A percentile compares a stretch with the other conserved stretches of the same genome.
phyloP scores from a whole-genome alignment of 2,888 invertebrate genomes.

The Drosophila glabriapex region DNA sequence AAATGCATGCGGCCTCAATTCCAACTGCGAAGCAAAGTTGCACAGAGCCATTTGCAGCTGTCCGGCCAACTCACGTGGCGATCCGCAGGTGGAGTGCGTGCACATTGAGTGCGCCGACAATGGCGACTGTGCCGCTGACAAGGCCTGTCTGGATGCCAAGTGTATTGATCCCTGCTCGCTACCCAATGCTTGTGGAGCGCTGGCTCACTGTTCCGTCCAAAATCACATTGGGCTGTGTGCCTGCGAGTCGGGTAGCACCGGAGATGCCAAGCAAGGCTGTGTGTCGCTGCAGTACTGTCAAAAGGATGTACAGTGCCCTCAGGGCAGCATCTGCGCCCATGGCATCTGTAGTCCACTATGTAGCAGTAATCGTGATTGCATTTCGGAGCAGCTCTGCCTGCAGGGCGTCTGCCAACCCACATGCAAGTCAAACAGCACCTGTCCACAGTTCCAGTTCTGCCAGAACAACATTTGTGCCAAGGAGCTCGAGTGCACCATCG shows the following conservation, averaged over 20 bases:
- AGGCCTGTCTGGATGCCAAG: conserved; percentile 92
- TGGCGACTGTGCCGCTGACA: conserved; percentile 89
- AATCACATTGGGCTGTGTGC: conserved; percentile 93
- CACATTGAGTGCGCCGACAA: conserved; percentile 92
- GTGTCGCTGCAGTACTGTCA: conserved; percentile 93
- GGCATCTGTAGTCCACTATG: conserved; percentile 93
- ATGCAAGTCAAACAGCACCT: conserved; percentile 92
- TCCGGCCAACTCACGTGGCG: conserved; percentile 90
- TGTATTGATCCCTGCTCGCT: conserved; percentile 93
- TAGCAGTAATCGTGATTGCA: conserved; percentile 92
- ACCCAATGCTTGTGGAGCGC: conserved; percentile 93
- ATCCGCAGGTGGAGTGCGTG: conserved; percentile 90
- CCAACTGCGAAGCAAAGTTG: conserved; percentile 89
- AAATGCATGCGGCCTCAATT: conserved; percentile 90
- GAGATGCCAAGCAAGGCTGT: conserved; percentile 94
- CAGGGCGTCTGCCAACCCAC: conserved; percentile 94
- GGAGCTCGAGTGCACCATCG: conserved; percentile 90
- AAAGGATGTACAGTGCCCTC: conserved; percentile 92
- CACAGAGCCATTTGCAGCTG: conserved; percentile 92
- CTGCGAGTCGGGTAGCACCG: conserved; percentile 94
- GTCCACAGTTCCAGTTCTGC: conserved; percentile 94
- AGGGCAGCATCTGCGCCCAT: conserved; percentile 93
- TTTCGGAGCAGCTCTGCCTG: conserved; percentile 93
- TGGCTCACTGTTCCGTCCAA: conserved; percentile 90
- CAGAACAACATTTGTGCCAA: conserved; percentile 93